Percentiles rank a stretch among this genome's conserved stretches.
These are phyloP conservation scores for Mormoops blainvillei DNA, from an alignment of 2,113 vertebrate genomes.

Conservation along the genomic window DNA sequence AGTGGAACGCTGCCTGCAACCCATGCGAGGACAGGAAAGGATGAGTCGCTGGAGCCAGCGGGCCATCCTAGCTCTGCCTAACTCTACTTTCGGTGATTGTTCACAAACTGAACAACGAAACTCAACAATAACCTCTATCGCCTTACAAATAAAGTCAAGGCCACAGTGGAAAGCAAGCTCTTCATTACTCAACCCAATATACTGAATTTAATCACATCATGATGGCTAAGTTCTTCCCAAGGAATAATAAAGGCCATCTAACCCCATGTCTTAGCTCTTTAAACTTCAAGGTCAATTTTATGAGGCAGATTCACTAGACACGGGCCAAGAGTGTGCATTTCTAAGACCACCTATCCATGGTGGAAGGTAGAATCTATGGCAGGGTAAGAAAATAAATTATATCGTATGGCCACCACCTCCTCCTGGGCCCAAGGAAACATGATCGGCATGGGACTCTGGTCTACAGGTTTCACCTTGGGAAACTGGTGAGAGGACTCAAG, in stretches of 20 bases:
- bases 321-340: background rate
- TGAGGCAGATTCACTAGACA: background rate
- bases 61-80: background rate
- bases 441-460: background rate
- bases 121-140: background rate
- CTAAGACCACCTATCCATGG: background rate
- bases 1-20: background rate
- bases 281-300: slow-evolving; percentile 11
- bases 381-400: background rate
- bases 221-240: background rate
- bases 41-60: background rate
- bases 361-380: background rate
- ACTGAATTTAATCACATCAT: slow-evolving; percentile 2
- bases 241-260: background rate
- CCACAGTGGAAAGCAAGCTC: background rate
- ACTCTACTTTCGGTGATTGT: background rate
- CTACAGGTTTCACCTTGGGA: background rate
- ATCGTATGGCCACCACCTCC: background rate
- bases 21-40: background rate
- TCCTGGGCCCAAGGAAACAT: slow-evolving; percentile 5
- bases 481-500: background rate
- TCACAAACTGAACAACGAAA: background rate
- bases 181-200: background rate
- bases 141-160: slow-evolving; percentile 35
- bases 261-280: slow-evolving; percentile 15